Conservation (phyloP, 2,888 invertebrate species). For the Halocaridina rubra region DNA sequence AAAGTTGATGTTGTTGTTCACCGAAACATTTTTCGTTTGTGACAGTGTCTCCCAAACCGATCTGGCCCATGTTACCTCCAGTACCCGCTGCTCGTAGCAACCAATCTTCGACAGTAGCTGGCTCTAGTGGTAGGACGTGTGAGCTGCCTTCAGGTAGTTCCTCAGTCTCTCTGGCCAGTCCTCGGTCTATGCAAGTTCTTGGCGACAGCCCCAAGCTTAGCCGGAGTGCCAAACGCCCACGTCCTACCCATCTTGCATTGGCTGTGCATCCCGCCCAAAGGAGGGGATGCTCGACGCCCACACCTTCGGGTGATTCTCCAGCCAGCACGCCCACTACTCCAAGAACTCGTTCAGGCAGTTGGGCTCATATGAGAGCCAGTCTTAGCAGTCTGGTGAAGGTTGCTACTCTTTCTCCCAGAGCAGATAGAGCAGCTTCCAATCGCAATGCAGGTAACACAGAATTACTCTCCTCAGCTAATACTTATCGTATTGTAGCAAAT, state of each 20-base stretch:
- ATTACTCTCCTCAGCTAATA: too few species aligned
- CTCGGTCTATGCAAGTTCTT: neutral
- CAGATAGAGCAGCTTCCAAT: neutral
- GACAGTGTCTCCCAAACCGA: neutral
- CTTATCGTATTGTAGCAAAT: too few species aligned
- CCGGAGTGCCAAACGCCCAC: neutral
- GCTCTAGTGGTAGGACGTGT: too few species aligned
- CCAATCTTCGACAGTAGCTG: neutral
- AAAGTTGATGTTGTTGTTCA: neutral
- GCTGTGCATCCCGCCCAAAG: neutral
- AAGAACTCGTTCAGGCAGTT: constrained; percentile 21
- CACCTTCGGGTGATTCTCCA: constrained; percentile 20
- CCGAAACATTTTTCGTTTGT: too few species aligned
- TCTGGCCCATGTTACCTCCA: neutral
- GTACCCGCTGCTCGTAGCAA: neutral
- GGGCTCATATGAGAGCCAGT: constrained; percentile 26
- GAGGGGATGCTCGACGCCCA: constrained; percentile 10
- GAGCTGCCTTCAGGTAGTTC: neutral
- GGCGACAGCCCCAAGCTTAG: constrained; percentile 14
- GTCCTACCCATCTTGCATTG: constrained; percentile 32
- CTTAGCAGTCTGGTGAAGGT: constrained; percentile 29
- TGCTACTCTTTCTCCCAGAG: neutral
- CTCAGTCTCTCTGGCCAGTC: too few species aligned
- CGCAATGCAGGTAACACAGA: too few species aligned
- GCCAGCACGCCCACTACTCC: constrained; percentile 42